Evolutionary conservation across 1,140 invertebrate genomes (phyloP).

Genomic region (Sycophila sp.): DNA sequence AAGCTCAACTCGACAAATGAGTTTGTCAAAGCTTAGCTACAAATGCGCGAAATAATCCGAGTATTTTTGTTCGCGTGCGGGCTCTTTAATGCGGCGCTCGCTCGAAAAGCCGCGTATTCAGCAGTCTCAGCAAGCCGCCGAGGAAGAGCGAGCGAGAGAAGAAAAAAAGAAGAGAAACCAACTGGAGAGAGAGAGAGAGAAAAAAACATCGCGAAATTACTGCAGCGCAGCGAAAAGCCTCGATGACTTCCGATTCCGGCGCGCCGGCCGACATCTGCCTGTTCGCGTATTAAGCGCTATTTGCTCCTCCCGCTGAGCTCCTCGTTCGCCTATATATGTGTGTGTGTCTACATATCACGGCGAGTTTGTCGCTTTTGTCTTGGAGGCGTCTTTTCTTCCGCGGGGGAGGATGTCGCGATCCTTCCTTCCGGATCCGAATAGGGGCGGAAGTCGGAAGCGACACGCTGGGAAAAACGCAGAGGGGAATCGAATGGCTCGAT

Average conservation of each 20-base stretch:
- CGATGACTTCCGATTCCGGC: constrained; percentile 44
- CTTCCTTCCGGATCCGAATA: constrained; percentile 40
- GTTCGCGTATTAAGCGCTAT: constrained; percentile 16
- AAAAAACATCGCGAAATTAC: constrained; percentile 42
- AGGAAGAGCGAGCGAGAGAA: background rate
- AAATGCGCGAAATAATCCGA: background rate
- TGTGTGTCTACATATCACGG: background rate
- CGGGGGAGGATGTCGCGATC: background rate
- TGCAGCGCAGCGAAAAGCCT: constrained; percentile 39
- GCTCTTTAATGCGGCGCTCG: too few relatives aligned
- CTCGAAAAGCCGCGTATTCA: constrained; percentile 15
- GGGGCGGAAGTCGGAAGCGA: too few relatives aligned
- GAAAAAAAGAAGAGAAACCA: background rate
- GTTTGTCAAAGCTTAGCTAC: too few relatives aligned
- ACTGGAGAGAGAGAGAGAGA: background rate
- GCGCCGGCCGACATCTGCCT: constrained; percentile 7
- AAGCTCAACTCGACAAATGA: too few relatives aligned
- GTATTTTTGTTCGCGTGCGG: constrained; percentile 2
- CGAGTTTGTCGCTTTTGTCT: background rate
- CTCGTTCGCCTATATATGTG: background rate
- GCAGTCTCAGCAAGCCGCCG: constrained; percentile 1
- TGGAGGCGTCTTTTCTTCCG: background rate
- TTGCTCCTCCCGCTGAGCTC: background rate
- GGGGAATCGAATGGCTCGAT: constrained; percentile 46
- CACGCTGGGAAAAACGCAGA: too few relatives aligned